These are phyloP conservation scores for Caenorhabditis becei DNA, from an alignment of 2,888 invertebrate species.

Conservation along the genomic window DNA sequence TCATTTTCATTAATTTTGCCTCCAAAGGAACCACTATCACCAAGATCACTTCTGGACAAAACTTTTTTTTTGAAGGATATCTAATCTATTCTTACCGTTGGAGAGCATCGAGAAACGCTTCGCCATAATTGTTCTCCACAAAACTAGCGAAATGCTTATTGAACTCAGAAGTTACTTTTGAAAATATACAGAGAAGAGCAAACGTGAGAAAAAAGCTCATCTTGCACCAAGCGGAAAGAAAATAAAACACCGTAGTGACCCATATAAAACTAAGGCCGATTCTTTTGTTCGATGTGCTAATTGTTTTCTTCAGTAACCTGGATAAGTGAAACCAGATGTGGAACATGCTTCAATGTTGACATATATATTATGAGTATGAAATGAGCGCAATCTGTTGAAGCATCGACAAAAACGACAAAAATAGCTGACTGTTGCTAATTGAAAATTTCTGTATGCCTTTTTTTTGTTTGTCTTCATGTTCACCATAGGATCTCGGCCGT, in stretches of 20 bases:
- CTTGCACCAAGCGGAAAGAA: not conserved
- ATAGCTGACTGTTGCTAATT: too few species aligned
- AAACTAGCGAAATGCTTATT: slow-evolving; percentile 64
- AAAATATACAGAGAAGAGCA: not conserved
- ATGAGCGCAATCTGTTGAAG: too few species aligned
- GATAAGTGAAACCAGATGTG: too few species aligned
- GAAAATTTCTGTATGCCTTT: too few species aligned
- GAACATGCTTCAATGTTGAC: too few species aligned
- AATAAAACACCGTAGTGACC: not conserved
- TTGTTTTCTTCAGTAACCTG: too few species aligned
- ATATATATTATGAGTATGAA: too few species aligned
- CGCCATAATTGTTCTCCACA: slow-evolving; percentile 63
- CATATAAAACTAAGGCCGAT: slow-evolving; percentile 11
- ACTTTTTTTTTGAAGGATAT: not conserved
- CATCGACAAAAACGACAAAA: too few species aligned
- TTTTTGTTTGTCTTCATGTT: too few species aligned
- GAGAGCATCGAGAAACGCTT: slow-evolving; percentile 53
- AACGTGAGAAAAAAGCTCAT: slow-evolving; percentile 2
- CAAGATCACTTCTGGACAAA: slow-evolving; percentile 59
- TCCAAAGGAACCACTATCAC: slow-evolving; percentile 64
- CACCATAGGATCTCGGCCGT: too few species aligned
- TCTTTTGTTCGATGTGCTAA: not conserved
- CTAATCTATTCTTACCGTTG: slow-evolving; percentile 44
- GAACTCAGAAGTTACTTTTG: slow-evolving; percentile 30
- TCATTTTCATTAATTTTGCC: slow-evolving; percentile 39